A percentile compares a stretch with the other conserved stretches of the same genome.
phyloP scores from a whole-genome alignment of 1,140 invertebrate species.

The Augochlora pura region DNA sequence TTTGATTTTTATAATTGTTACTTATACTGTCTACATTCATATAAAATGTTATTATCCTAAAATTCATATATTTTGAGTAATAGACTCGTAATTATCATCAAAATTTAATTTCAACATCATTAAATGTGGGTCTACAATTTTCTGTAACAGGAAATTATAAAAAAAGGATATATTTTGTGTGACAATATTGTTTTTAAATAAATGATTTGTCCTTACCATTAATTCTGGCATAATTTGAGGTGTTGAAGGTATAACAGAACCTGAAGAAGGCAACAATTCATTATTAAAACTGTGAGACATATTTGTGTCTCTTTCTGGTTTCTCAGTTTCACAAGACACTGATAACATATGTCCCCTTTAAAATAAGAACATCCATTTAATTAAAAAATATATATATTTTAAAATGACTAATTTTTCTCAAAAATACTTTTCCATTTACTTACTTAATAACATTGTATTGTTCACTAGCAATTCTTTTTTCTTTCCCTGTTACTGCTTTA shows the following conservation, averaged over 20 bases:
- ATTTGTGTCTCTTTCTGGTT: conserved; percentile 67
- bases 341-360: conserved; percentile 69
- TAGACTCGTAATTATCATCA: conserved; percentile 65
- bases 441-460: conserved; percentile 73
- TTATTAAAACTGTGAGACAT: conserved; percentile 40
- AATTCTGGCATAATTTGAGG: conserved; percentile 57
- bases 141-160: conserved; percentile 60
- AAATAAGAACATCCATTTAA: conserved; percentile 24
- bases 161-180: conserved; percentile 38
- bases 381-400: background rate
- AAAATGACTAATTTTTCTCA: background rate
- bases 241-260: conserved; percentile 33
- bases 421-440: conserved; percentile 8
- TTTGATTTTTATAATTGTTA: conserved; percentile 28
- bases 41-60: conserved; percentile 42
- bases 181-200: conserved; percentile 26
- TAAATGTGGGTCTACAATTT: conserved; percentile 72
- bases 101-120: conserved; percentile 72
- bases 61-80: conserved; percentile 43
- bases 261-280: conserved; percentile 23
- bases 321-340: conserved; percentile 59
- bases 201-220: conserved; percentile 64
- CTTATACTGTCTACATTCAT: conserved; percentile 31
- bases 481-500: conserved; percentile 68
- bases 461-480: conserved; percentile 70